phyloP scores from a whole-genome alignment of 2,888 invertebrate species.

The Hirudinaria manillensis region DNA sequence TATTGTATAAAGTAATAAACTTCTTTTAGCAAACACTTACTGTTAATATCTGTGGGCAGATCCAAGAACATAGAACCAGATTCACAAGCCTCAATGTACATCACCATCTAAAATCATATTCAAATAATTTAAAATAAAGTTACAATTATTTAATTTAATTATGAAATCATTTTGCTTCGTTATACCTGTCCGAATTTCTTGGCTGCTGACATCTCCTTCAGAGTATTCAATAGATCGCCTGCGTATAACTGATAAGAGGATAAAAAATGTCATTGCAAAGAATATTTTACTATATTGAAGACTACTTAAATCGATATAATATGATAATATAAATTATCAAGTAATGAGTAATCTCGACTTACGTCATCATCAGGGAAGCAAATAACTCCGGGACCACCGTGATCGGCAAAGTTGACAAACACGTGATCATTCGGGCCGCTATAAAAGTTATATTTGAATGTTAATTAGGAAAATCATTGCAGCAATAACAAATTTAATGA shows the following conservation, averaged over 20 bases:
- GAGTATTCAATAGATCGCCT: slow-evolving; percentile 49
- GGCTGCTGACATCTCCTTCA: slow-evolving; percentile 54
- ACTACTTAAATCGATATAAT: too few species aligned
- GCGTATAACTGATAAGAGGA: slow-evolving; percentile 53
- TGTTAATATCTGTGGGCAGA: slow-evolving; percentile 57
- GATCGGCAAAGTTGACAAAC: slow-evolving; percentile 63
- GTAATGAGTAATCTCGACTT: not conserved
- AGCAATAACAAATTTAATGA: too few species aligned
- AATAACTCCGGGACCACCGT: slow-evolving; percentile 61
- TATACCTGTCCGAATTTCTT: slow-evolving; percentile 54
- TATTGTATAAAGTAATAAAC: too few species aligned
- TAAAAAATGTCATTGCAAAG: not conserved
- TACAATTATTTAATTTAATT: not conserved
- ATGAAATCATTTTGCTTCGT: not conserved
- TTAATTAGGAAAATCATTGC: too few species aligned
- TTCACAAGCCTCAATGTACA: slow-evolving; percentile 64
- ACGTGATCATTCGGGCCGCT: slow-evolving; percentile 60
- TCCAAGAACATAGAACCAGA: slow-evolving; percentile 63
- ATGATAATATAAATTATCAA: not conserved
- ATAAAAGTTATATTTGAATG: too few species aligned
- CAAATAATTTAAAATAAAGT: not conserved
- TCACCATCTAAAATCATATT: slow-evolving; percentile 55
- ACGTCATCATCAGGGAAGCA: slow-evolving; percentile 57
- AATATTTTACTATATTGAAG: not conserved
- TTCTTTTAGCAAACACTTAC: slow-evolving; percentile 46